Percentiles rank a stretch among this genome's conserved stretches.
Evolutionary conservation across 2,888 invertebrate genomes (phyloP).

Genomic region (Rhagophthalmus giganteus): DNA sequence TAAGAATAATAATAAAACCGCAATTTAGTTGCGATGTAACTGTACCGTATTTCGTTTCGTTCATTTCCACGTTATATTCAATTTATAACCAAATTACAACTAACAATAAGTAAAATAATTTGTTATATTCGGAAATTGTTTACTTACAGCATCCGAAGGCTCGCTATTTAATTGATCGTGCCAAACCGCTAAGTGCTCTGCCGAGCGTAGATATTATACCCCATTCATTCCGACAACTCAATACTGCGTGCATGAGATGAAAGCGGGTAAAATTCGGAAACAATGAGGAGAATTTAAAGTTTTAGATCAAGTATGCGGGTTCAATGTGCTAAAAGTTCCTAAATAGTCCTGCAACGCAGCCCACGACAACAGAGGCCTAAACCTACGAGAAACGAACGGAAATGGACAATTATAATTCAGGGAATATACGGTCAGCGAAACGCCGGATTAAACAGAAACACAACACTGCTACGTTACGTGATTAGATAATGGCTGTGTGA

Average conservation of each 20-base stretch:
- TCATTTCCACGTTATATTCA: background rate
- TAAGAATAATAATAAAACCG: too few relatives aligned
- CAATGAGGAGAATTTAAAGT: slow-evolving; percentile 26
- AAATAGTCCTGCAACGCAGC: slow-evolving; percentile 21
- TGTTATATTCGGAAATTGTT: background rate
- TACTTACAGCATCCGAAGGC: background rate
- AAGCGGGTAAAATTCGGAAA: slow-evolving; percentile 18
- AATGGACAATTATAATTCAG: slow-evolving; percentile 28
- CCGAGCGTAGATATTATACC: slow-evolving; percentile 7
- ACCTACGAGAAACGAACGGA: slow-evolving; percentile 18
- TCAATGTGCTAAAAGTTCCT: slow-evolving; percentile 25
- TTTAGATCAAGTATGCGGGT: slow-evolving; percentile 25
- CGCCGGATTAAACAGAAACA: slow-evolving; percentile 15
- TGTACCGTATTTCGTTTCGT: background rate
- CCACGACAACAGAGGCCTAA: slow-evolving; percentile 10
- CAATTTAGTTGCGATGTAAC: too few relatives aligned
- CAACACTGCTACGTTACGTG: slow-evolving; percentile 17
- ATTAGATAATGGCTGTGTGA: slow-evolving; percentile 23
- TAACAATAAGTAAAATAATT: background rate
- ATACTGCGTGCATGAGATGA: background rate
- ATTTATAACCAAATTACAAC: background rate
- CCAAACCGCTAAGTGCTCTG: background rate
- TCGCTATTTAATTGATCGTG: background rate
- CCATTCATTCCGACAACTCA: background rate
- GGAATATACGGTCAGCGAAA: slow-evolving; percentile 23